Percentiles rank a stretch among this genome's conserved stretches.
Conservation (phyloP, 1,140 invertebrate genomes). For the Diachasma alloeum region DNA sequence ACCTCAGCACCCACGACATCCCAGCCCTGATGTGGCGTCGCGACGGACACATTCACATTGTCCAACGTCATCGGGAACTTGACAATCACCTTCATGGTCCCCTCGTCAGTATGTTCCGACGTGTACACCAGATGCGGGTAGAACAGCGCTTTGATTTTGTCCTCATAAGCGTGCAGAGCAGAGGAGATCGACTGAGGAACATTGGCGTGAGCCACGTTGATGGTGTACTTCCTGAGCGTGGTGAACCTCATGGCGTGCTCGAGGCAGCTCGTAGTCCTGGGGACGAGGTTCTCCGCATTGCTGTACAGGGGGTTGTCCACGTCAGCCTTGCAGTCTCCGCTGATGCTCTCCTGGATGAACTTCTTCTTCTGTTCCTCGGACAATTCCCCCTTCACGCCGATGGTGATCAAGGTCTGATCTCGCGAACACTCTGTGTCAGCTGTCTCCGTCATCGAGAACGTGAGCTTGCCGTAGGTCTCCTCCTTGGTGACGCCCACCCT, state of each 20-base stretch:
- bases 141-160: slow-evolving; percentile 17
- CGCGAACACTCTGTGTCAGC: slow-evolving; percentile 43
- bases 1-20: slow-evolving; percentile 33
- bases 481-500: slow-evolving; percentile 36
- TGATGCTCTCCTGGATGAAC: slow-evolving; percentile 22
- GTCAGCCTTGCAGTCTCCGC: slow-evolving; percentile 38
- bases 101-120: slow-evolving; percentile 25
- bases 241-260: slow-evolving; percentile 37
- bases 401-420: slow-evolving; percentile 37
- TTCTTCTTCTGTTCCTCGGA: slow-evolving; percentile 44
- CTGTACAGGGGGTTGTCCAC: slow-evolving; percentile 34
- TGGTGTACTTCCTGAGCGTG: slow-evolving; percentile 44
- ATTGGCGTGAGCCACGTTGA: slow-evolving; percentile 37
- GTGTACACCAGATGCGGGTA: slow-evolving; percentile 36
- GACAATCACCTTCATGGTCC: slow-evolving; percentile 32
- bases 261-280: slow-evolving; percentile 45
- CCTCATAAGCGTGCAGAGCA: slow-evolving; percentile 14
- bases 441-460: slow-evolving; percentile 47
- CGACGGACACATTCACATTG: slow-evolving; percentile 37
- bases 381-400: slow-evolving; percentile 39
- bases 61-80: slow-evolving; percentile 36
- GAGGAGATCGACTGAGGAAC: slow-evolving; percentile 28
- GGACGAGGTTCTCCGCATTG: slow-evolving; percentile 28
- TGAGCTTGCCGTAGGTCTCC: slow-evolving; percentile 45
- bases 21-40: slow-evolving; percentile 36